Evolutionary conservation across 2,888 invertebrate species (phyloP).

Genomic region (Pecten maximus): DNA sequence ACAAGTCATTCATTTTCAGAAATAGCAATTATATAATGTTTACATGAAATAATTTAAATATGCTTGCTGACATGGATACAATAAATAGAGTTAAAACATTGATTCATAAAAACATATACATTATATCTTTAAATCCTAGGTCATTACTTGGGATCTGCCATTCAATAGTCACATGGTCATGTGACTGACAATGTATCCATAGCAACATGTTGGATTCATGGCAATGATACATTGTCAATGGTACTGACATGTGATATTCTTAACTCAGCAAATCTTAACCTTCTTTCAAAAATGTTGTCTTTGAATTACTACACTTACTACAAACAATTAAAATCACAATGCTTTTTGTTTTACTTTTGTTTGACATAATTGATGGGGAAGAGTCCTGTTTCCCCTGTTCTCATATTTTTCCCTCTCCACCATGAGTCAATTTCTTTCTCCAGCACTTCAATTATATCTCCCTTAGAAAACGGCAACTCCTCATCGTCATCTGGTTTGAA

Average conservation of each 20-base stretch:
- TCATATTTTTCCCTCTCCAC: constrained; percentile 89
- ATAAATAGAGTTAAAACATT: too few relatives aligned
- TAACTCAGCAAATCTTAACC: too few relatives aligned
- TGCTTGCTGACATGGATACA: too few relatives aligned
- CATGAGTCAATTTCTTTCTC: constrained; percentile 94
- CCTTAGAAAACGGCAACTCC: constrained; percentile 97
- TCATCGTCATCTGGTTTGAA: constrained; percentile 98
- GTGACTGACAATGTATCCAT: not conserved
- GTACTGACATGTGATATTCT: not conserved
- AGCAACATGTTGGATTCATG: not conserved
- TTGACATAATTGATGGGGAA: constrained; percentile 98
- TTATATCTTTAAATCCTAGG: too few relatives aligned
- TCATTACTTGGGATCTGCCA: too few relatives aligned
- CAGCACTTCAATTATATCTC: constrained; percentile 98
- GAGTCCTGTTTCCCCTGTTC: constrained; percentile 86
- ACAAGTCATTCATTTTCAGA: too few relatives aligned
- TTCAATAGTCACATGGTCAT: not conserved
- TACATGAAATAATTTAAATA: too few relatives aligned
- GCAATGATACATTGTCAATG: not conserved
- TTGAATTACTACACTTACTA: too few relatives aligned
- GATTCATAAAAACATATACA: too few relatives aligned
- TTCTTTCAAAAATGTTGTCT: too few relatives aligned
- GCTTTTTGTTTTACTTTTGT: not conserved
- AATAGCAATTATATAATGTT: too few relatives aligned
- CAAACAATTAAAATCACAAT: too few relatives aligned